Evolutionary conservation across 2,113 vertebrate species (phyloP).

Genomic region (Drymodes brunneopygia): DNA sequence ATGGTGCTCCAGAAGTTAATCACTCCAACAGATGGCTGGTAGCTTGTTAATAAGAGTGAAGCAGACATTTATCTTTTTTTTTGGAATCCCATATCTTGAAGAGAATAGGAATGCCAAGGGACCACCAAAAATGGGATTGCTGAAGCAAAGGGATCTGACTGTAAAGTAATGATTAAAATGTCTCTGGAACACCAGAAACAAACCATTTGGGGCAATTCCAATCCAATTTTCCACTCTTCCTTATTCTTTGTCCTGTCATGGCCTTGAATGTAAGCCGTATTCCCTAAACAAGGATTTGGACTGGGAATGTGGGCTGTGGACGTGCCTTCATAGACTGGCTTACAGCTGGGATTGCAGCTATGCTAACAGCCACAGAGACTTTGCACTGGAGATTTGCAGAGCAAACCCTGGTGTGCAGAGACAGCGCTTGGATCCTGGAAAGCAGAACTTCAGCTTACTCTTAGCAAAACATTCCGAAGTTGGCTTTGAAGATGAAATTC

Average conservation of each 20-base stretch:
- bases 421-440: background rate
- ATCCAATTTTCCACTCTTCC: background rate
- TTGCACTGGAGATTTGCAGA: background rate
- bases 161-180: background rate
- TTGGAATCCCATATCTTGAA: background rate
- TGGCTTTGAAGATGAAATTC: background rate
- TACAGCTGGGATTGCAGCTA: background rate
- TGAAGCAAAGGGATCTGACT: background rate
- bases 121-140: background rate
- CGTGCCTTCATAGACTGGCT: background rate
- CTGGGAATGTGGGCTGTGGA: background rate
- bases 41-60: background rate
- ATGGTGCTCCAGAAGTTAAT: slow-evolving; percentile 33
- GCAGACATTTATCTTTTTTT: background rate
- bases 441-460: background rate
- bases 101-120: background rate
- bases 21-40: background rate
- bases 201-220: background rate
- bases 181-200: background rate
- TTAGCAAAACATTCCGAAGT: background rate
- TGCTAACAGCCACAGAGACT: background rate
- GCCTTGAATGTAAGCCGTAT: background rate
- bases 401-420: background rate
- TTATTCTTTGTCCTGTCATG: background rate
- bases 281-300: background rate